Percentiles rank a stretch among this genome's conserved stretches.
Evolutionary conservation across 2,888 invertebrate genomes (phyloP).

Genomic region (Apotomis turbidana): DNA sequence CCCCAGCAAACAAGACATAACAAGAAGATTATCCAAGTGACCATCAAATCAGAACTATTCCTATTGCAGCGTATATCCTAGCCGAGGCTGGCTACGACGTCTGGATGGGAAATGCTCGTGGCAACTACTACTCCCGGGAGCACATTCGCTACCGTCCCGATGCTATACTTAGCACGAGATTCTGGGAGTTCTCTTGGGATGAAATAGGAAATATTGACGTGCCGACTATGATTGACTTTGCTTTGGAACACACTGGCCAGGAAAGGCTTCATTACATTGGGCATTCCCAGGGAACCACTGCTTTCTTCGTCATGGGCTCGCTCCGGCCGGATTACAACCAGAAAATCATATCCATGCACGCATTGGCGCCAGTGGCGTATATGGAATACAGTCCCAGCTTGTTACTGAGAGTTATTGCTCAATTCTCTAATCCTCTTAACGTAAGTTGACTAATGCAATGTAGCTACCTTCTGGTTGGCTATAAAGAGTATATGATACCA

Average conservation of each 20-base stretch:
- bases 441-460: slow-evolving; percentile 55
- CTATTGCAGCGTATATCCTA: slow-evolving; percentile 73
- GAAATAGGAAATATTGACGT: slow-evolving; percentile 91
- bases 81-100: slow-evolving; percentile 89
- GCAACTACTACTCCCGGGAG: slow-evolving; percentile 86
- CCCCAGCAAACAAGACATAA: too few relatives aligned
- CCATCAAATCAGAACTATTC: neutral
- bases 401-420: slow-evolving; percentile 74
- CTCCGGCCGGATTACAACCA: slow-evolving; percentile 86
- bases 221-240: slow-evolving; percentile 91
- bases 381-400: slow-evolving; percentile 82
- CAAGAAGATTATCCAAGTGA: too few relatives aligned
- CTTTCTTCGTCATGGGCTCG: slow-evolving; percentile 87
- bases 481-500: too few relatives aligned
- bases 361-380: slow-evolving; percentile 88
- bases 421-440: slow-evolving; percentile 63
- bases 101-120: slow-evolving; percentile 93
- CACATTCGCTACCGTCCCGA: slow-evolving; percentile 78
- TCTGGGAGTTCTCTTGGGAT: slow-evolving; percentile 91
- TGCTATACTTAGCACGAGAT: slow-evolving; percentile 62
- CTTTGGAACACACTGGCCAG: slow-evolving; percentile 82
- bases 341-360: slow-evolving; percentile 87
- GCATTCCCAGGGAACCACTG: slow-evolving; percentile 89
- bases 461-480: too few relatives aligned
- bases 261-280: slow-evolving; percentile 89